Evolutionary conservation across 2,888 invertebrate species (phyloP), one percentile per base, ranked within the genome.

Genomic region (Pollenia amentaria): DNA sequence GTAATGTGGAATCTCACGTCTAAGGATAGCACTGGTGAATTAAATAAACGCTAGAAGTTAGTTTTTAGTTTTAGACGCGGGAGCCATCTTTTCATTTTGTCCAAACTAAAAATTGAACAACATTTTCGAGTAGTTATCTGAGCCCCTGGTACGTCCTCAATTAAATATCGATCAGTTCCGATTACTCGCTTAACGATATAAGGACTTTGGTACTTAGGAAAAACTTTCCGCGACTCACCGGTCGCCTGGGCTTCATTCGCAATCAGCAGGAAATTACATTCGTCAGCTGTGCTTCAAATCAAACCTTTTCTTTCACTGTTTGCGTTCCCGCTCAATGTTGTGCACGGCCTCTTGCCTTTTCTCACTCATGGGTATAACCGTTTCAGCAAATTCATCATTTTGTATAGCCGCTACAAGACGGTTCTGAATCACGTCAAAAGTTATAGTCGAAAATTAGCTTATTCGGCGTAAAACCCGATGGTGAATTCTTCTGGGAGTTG

Each of bases 181-280:
- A 44, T 44, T 44, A 44, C 44, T 9, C 44, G 44, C 12, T 9
- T 11, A 9, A 44, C 44, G 12, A 44, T 44, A 51, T 87, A 89
- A 6, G 85, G 88, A 11, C 87, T 87, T 21, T 70, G 53, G 46
- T 67, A 88, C 57, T 84, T 85, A 0, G 83, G 83, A 16, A 87
- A 64, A 3, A 88, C 64, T 51, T 87, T 88, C 7, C 86, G 89
- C n/a, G 86, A 88, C 11, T 86, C 85, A 1, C 87, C 88, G 11
- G 85, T 88, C 12, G 85, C 46, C 1, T 60, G 62, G 12, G 86
- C 53, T 65, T 84, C 87, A 51, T 84, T 87, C 69, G 65, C 69
- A 29, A 87, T 60, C 3, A 84, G 64, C 7, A 87, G 55, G 14
- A 87, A 46, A 18, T 87, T 84, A 44, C 73, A 29, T 62, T 57